Base-by-base conservation (phyloP, 2,888 invertebrate genomes). In the Adela reaumurella region DNA sequence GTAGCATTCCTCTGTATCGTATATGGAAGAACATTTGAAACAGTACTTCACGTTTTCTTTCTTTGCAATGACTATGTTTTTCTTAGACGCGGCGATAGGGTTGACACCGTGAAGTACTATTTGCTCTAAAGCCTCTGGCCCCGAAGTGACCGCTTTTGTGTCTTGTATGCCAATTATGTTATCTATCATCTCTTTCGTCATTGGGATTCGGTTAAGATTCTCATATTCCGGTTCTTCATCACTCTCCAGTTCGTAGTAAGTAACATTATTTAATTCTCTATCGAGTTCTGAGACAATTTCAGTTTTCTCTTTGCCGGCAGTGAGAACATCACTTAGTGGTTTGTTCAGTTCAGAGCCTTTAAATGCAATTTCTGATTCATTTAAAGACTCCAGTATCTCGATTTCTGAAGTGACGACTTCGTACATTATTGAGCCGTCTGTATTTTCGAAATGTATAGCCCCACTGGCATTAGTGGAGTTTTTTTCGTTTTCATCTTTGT, bases 1-100 rank as follows among this genome's bases (percentile, higher is more conserved):
- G 10, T 54, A 57, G 48, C 67, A 67, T 3, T 54, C 51, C 0
- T 59, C 59, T 0, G 62, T 60, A 41, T 66, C 62, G 41, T 64
- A 66, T 45, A 67, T 63, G 0, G 61, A 61, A 0, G 65, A 66
- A 45, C 67, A 67, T 5, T 60, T 58, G n/a, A 59, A 48, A 20
- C 67, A 67, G 49, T 66, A 66, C 48, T 63, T 63, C 0, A 64
- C 55, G 3, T 55, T 58, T 17, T 58, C 57, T 6, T 55, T 55
- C 11, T 58, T 54, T 0, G 58, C 57, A 1, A 61, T 57, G 1
- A 58, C 53, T n/a, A 61, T 61, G 2, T 55, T 46, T 53, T 58
- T 49, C 50, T 41, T 51, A 45, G 2, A n/a, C 11, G 42, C 18
- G 18, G 11, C 35, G 17, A 17, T 19, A 58, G 18, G 52, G 56